phyloP scores from a whole-genome alignment of 2,113 vertebrate species.

The Seriola quinqueradiata region DNA sequence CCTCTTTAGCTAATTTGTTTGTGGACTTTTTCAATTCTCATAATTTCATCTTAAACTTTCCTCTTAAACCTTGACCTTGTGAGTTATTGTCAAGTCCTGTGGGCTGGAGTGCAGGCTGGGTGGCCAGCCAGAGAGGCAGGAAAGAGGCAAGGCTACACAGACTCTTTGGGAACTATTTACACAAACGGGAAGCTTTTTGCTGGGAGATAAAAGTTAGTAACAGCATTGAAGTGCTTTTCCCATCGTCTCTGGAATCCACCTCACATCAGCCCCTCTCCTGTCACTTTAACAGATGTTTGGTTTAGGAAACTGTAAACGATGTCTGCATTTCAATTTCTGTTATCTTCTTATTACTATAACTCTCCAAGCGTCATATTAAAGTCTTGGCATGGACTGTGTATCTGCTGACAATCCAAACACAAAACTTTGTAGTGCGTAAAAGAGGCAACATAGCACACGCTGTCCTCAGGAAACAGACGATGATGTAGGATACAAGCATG shows the following conservation, averaged over 20 bases:
- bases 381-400: constrained; percentile 87
- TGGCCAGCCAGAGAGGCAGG: constrained; percentile 70
- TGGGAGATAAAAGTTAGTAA: constrained; percentile 91
- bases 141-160: constrained; percentile 69
- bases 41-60: constrained; percentile 91
- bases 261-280: constrained; percentile 91
- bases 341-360: constrained; percentile 96
- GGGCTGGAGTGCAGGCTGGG: constrained; percentile 66
- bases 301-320: constrained; percentile 97
- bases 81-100: constrained; percentile 73
- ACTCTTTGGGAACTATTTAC: constrained; percentile 88
- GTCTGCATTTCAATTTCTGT: constrained; percentile 93
- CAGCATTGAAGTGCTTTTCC: constrained; percentile 92
- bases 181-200: constrained; percentile 90
- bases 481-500: constrained; percentile 23
- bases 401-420: constrained; percentile 54
- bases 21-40: constrained; percentile 92
- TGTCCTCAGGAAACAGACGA: constrained; percentile 46
- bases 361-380: constrained; percentile 91
- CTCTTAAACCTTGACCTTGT: constrained; percentile 91
- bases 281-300: constrained; percentile 98
- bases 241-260: constrained; percentile 90
- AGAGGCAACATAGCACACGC: constrained; percentile 32
- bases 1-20: constrained; percentile 86
- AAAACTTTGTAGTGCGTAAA: constrained; percentile 46